Evolutionary conservation across 2,113 vertebrate species (phyloP).

Genomic region (Megaceryle maxima): DNA sequence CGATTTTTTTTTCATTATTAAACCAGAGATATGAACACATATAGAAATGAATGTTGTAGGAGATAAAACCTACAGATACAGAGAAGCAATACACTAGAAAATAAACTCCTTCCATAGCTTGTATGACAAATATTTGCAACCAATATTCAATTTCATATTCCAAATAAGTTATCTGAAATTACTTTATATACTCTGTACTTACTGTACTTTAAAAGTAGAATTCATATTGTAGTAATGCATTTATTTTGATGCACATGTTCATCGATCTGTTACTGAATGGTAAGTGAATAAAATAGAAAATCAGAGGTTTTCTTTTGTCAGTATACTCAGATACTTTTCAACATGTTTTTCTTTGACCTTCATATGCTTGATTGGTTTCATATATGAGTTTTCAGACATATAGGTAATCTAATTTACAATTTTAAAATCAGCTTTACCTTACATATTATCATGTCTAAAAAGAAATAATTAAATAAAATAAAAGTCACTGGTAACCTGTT

Average conservation of each 20-base stretch:
- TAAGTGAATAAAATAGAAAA: background rate
- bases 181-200: background rate
- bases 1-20: background rate
- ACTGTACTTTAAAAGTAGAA: background rate
- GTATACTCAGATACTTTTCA: background rate
- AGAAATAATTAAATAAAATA: background rate
- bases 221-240: background rate
- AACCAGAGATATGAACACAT: background rate
- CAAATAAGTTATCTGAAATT: background rate
- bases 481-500: background rate
- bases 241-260: background rate
- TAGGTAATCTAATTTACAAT: background rate
- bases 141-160: background rate
- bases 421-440: background rate
- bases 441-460: background rate
- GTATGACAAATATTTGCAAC: background rate
- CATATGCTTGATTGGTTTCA: background rate
- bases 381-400: background rate
- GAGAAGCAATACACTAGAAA: background rate
- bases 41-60: background rate
- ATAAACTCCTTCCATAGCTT: background rate
- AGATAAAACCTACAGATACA: background rate
- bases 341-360: background rate
- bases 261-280: background rate
- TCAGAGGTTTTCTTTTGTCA: background rate